Conservation (phyloP, 2,113 vertebrate species). For the Ptilorrhoa leucosticta region DNA sequence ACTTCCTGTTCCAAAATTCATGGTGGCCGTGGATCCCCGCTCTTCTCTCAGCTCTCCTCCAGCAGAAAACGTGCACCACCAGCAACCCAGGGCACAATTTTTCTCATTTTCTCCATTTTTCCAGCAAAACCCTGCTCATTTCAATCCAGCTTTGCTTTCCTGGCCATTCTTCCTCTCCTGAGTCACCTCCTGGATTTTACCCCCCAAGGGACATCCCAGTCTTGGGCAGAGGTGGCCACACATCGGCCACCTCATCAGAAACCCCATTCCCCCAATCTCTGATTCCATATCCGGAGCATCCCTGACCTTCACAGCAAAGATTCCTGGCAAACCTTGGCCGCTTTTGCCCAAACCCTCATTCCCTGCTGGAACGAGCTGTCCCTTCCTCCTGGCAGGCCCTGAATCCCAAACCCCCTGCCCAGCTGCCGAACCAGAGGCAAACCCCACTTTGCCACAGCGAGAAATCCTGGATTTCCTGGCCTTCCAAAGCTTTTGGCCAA, state of each 20-base stretch:
- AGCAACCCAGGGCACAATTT: background rate
- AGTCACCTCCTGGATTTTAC: background rate
- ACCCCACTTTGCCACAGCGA: accelerated
- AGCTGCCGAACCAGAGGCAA: background rate
- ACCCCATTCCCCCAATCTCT: background rate
- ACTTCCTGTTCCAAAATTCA: background rate
- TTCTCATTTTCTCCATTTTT: background rate
- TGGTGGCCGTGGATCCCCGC: accelerated
- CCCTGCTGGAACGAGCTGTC: background rate
- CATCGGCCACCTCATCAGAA: background rate
- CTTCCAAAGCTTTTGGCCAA: background rate
- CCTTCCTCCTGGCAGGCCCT: background rate
- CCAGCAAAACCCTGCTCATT: background rate
- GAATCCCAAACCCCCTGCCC: background rate
- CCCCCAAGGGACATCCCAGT: accelerated
- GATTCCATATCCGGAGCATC: background rate
- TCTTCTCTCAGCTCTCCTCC: background rate
- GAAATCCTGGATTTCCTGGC: background rate
- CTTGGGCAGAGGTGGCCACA: background rate
- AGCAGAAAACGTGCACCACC: background rate
- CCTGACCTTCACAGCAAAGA: background rate
- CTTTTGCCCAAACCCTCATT: background rate
- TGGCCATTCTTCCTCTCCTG: background rate
- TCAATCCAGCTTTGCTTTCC: background rate
- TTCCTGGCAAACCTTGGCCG: background rate